Conservation (phyloP, 2,797 vertebrate genomes). For the Arrhamphus sclerolepis region DNA sequence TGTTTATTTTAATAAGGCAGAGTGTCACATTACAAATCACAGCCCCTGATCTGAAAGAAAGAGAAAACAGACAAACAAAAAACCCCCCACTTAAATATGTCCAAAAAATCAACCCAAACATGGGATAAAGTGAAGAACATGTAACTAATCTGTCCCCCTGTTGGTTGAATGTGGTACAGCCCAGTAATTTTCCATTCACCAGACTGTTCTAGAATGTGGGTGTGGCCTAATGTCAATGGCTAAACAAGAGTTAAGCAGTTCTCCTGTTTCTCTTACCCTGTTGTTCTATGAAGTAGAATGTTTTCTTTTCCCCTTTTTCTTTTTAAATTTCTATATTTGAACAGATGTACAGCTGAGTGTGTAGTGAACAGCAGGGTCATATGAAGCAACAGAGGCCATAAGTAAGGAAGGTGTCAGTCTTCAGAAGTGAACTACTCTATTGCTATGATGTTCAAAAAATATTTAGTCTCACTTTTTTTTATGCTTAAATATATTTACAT, state of each 20-base stretch:
- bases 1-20: too few species aligned
- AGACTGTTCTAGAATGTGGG: constrained; percentile 65
- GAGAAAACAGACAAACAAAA: not conserved
- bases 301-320: not conserved
- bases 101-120: not conserved
- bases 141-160: constrained; percentile 17
- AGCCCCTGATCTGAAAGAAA: not conserved
- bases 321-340: constrained; percentile 6
- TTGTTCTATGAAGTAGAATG: not conserved
- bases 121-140: constrained; percentile 11
- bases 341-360: constrained; percentile 1
- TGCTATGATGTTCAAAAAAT: constrained; percentile 1
- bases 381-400: not conserved
- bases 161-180: constrained; percentile 65
- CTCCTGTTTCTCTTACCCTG: not conserved
- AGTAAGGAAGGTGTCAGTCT: constrained; percentile 6
- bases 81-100: not conserved
- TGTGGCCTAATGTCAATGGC: constrained; percentile 67
- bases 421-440: constrained; percentile 1
- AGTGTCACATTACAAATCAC: not conserved
- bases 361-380: constrained; percentile 3
- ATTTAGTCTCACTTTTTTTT: not conserved
- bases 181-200: constrained; percentile 80
- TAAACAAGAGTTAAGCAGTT: constrained; percentile 33
- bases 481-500: constrained; percentile 17